Conservation (phyloP, 2,113 vertebrate genomes). For the Aphelocoma coerulescens region DNA sequence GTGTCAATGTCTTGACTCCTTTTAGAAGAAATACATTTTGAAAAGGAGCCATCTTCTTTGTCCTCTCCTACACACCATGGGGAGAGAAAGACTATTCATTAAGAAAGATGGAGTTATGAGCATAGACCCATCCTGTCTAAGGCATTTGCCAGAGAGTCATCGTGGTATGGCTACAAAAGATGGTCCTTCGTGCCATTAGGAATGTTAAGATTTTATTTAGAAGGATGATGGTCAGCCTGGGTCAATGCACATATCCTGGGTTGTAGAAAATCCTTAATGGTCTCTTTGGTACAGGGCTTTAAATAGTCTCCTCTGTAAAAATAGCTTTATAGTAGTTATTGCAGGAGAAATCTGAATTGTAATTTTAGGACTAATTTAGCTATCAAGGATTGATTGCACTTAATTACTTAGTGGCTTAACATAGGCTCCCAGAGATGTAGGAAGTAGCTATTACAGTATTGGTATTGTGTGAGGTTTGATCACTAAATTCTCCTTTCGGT, state of each 20-base stretch:
- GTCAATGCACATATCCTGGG: background rate
- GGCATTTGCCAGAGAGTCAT: background rate
- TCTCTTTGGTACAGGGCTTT: background rate
- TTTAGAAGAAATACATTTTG: background rate
- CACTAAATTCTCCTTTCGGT: background rate
- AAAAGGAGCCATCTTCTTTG: background rate
- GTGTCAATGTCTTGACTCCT: background rate
- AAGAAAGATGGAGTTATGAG: background rate
- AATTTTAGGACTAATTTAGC: slow-evolving; percentile 40
- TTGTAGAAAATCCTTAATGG: background rate
- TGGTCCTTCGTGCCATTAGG: background rate
- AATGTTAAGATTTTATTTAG: background rate
- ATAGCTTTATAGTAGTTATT: background rate
- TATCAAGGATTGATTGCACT: background rate
- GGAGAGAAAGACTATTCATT: background rate
- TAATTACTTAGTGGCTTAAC: background rate
- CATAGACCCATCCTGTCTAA: background rate
- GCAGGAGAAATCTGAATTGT: slow-evolving; percentile 1
- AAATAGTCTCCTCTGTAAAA: background rate
- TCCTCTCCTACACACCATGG: background rate
- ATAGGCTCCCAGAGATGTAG: background rate
- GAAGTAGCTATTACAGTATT: background rate
- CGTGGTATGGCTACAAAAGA: background rate
- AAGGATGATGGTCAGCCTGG: background rate
- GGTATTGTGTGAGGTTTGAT: background rate